Conservation (phyloP, 2,797 vertebrate species). For the Aeoliscus strigatus region DNA sequence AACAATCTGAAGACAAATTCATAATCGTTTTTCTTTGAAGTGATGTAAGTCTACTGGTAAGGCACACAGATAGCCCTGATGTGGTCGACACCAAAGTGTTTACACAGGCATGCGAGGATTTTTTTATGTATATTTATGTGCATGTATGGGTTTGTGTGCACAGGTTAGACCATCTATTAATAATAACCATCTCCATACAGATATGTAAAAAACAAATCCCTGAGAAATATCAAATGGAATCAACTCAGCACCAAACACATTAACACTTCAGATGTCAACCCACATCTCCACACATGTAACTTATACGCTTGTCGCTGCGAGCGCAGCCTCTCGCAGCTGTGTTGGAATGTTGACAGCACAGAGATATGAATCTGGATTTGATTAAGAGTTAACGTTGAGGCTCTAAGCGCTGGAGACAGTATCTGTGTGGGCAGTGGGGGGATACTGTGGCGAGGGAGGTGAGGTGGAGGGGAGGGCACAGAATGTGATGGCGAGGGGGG, state of each 20-base stretch:
- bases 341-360: conserved; percentile 69
- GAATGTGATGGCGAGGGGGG: conserved; percentile 46
- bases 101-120: conserved; percentile 11
- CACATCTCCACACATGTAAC: conserved; percentile 60
- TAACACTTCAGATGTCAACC: conserved; percentile 70
- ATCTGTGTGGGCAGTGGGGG: conserved; percentile 44
- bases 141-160: not conserved
- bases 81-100: conserved; percentile 33
- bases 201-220: conserved; percentile 32
- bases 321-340: conserved; percentile 48
- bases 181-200: conserved; percentile 14
- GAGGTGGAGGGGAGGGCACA: conserved; percentile 60
- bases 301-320: conserved; percentile 56
- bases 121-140: conserved; percentile 4
- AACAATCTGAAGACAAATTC: conserved; percentile 30
- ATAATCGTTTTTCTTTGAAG: conserved; percentile 33
- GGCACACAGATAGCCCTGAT: conserved; percentile 42
- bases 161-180: conserved; percentile 24
- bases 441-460: conserved; percentile 50
- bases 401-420: conserved; percentile 54
- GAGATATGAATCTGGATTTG: conserved; percentile 84
- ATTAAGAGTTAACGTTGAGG: conserved; percentile 79
- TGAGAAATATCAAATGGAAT: conserved; percentile 45
- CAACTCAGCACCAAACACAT: conserved; percentile 50
- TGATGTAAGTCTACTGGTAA: conserved; percentile 34